Evolutionary conservation across 2,888 invertebrate genomes (phyloP).

Genomic region (Chironomus tentans): DNA sequence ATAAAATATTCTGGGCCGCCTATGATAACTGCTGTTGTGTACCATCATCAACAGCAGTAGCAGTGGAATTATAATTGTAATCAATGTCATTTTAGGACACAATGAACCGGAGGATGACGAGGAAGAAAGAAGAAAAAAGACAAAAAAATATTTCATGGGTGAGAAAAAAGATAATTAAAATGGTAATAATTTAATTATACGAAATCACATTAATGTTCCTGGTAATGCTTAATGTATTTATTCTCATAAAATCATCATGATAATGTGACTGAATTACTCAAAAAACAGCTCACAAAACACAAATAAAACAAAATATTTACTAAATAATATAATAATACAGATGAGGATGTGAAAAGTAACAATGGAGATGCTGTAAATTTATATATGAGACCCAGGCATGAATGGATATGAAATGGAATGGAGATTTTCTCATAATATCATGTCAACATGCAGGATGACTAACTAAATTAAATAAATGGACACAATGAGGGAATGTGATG

Average conservation of each 20-base stretch:
- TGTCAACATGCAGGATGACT: no score
- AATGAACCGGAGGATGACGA: no score
- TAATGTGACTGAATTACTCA: not conserved
- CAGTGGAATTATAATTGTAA: not conserved
- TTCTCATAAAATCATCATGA: not conserved
- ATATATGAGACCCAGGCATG: not conserved
- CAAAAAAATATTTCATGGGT: no score
- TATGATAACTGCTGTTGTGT: constrained; percentile 2
- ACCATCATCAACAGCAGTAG: not conserved
- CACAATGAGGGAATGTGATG: not conserved
- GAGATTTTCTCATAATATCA: no score
- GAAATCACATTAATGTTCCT: not conserved
- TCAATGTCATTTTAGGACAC: not conserved
- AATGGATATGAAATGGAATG: not conserved
- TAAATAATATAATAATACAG: not conserved
- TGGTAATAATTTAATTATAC: not conserved
- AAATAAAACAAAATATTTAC: not conserved
- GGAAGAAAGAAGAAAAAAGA: not conserved
- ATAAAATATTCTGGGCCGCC: constrained; percentile 24
- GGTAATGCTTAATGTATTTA: not conserved
- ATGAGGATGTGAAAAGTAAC: not conserved
- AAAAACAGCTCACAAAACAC: not conserved
- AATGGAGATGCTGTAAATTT: not conserved
- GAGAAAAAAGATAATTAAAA: not conserved
- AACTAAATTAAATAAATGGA: not conserved